These are phyloP conservation scores for Notodonta dromedarius DNA, from an alignment of 2,888 invertebrate genomes.

Conservation along the genomic window DNA sequence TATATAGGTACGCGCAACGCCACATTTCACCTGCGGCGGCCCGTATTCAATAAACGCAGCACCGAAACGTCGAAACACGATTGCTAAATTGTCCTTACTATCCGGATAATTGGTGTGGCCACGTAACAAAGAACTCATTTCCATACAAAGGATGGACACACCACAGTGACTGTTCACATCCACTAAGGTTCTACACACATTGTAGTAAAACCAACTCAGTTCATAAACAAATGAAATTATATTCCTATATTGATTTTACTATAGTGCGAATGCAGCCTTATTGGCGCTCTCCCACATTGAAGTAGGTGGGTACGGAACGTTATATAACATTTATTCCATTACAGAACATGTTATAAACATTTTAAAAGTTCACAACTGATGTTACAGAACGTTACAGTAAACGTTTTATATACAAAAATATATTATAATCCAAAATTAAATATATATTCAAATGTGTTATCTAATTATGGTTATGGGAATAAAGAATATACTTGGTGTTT, in stretches of 20 bases:
- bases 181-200: not conserved
- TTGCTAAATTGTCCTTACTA: slow-evolving; percentile 4
- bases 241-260: not conserved
- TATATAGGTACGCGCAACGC: not conserved
- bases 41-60: slow-evolving; percentile 1
- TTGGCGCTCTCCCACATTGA: too few species aligned
- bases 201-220: not conserved
- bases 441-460: too few species aligned
- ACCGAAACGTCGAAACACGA: slow-evolving; percentile 4
- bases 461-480: too few species aligned
- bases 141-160: slow-evolving; percentile 14
- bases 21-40: not conserved
- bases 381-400: too few species aligned
- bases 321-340: too few species aligned
- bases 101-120: slow-evolving; percentile 9
- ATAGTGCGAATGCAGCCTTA: not conserved
- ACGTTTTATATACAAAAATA: too few species aligned
- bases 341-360: too few species aligned
- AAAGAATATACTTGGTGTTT: too few species aligned
- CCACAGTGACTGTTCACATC: slow-evolving; percentile 9
- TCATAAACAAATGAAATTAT: not conserved
- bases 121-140: slow-evolving; percentile 10
- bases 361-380: too few species aligned
- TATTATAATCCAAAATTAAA: too few species aligned
- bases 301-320: too few species aligned